Conservation (phyloP, 2,797 vertebrate genomes). For the Parauchenoglanis ngamensis region DNA sequence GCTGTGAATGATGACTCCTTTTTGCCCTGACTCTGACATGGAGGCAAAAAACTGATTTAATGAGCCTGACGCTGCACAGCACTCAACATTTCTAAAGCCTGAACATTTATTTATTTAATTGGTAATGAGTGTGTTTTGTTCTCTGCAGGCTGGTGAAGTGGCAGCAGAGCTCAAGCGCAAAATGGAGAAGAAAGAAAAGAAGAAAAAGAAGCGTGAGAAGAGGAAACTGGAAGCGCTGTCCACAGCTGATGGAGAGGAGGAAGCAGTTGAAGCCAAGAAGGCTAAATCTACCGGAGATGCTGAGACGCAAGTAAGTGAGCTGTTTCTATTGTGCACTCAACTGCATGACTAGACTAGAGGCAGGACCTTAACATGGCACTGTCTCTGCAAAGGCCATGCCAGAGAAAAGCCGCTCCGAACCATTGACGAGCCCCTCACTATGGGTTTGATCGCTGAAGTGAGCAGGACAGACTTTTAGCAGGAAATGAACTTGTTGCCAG, state of each 20-base stretch:
- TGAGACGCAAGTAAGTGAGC: slow-evolving; percentile 53
- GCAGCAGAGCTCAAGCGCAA: slow-evolving; percentile 83
- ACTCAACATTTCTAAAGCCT: fast-evolving
- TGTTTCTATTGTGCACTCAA: fast-evolving
- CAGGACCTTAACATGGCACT: slow-evolving; percentile 61
- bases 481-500: not conserved
- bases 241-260: slow-evolving; percentile 54
- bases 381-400: slow-evolving; percentile 76
- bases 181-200: slow-evolving; percentile 88
- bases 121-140: fast-evolving
- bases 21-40: slow-evolving; percentile 77
- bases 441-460: slow-evolving; percentile 80
- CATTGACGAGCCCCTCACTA: slow-evolving; percentile 72
- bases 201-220: slow-evolving; percentile 84
- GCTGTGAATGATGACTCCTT: slow-evolving; percentile 82
- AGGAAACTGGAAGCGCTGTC: slow-evolving; percentile 75
- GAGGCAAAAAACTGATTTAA: slow-evolving; percentile 95
- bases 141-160: slow-evolving; percentile 79
- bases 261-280: slow-evolving; percentile 43
- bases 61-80: slow-evolving; percentile 87
- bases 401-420: slow-evolving; percentile 75
- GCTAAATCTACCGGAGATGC: slow-evolving; percentile 55
- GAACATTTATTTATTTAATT: not conserved
- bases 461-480: slow-evolving; percentile 62
- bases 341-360: slow-evolving; percentile 74